These are phyloP conservation scores for Columba guinea DNA, from an alignment of 2,797 vertebrate species.

Conservation along the genomic window DNA sequence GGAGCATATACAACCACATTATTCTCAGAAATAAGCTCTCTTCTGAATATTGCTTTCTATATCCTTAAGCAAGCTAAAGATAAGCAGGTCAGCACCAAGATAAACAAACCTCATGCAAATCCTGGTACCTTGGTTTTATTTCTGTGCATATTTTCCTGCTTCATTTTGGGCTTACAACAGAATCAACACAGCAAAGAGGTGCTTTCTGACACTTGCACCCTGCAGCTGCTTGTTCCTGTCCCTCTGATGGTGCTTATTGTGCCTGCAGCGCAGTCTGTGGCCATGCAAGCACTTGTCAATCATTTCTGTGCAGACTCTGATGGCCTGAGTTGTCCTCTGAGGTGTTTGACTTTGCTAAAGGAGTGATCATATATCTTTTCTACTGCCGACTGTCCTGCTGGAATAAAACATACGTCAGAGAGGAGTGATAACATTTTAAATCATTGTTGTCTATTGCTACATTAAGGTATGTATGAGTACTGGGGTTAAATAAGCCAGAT, in stretches of 20 bases:
- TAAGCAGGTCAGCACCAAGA: neutral
- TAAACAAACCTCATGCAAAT: neutral
- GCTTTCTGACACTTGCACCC: neutral
- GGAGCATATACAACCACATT: neutral
- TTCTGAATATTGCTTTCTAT: neutral
- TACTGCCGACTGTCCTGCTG: neutral
- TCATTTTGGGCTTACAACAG: neutral
- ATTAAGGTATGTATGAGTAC: neutral
- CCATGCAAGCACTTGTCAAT: accelerated
- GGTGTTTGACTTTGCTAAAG: neutral
- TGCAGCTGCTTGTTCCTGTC: neutral
- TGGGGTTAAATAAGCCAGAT: neutral
- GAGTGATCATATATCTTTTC: neutral
- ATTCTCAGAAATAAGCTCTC: neutral
- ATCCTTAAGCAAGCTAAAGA: neutral
- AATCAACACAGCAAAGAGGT: neutral
- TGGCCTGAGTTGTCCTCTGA: neutral
- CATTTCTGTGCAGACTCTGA: neutral
- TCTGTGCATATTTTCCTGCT: neutral
- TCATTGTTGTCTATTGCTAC: neutral
- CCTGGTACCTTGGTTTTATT: neutral
- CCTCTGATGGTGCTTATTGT: neutral
- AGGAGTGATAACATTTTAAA: neutral
- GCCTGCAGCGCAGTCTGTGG: neutral
- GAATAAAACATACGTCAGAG: neutral